Evolutionary conservation across 2,113 vertebrate species (phyloP), one percentile per base, ranked within the genome.

Genomic region (Oenanthe oenanthe): DNA sequence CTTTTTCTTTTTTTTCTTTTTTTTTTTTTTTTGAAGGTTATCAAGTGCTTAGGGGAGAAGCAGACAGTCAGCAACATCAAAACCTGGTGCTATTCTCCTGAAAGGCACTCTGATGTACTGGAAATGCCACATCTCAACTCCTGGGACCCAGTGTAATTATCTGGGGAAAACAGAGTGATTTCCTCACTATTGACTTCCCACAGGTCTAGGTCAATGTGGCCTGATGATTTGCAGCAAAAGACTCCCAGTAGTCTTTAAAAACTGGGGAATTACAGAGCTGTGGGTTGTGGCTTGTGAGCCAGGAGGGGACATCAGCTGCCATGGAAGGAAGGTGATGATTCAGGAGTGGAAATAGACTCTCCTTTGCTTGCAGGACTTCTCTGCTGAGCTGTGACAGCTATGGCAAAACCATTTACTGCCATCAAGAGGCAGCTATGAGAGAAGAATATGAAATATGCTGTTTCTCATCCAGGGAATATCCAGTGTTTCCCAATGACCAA

Each of bases 341-440:
- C 77, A 96, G 85, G 88, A 88, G 82, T 77, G 94, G 94, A 96
- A 96, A 92, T 43, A 91, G 91, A 91, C 63, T 95, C 76, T 96
- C 78, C 94, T 95, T 94, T 94, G 66, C 94, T 96, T 96, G 86
- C 63, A 90, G 78, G 80, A 92, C 94, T 93, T 97, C 82, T 94
- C 95, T 96, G 92, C 92, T 97, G 96, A 97, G 93, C 90, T 96
- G 68, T 95, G 95, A 95, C 95, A 97, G 93, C n/a, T 74, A 65
- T 93, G 96, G 96, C 85, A 96, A 93, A 93, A 93, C 97, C 97
- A 96, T 98, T 98, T 98, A 98, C 97, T 97, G 96, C 97, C 97
- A 98, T 98, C 98, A 93, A 97, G 98, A 98, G 98, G 97, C 97
- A 97, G 89, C 95, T 97, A 21, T 86, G 95, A 95, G 97, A 95